Conservation (phyloP, 2,888 invertebrate species). For the Elegia similella region DNA sequence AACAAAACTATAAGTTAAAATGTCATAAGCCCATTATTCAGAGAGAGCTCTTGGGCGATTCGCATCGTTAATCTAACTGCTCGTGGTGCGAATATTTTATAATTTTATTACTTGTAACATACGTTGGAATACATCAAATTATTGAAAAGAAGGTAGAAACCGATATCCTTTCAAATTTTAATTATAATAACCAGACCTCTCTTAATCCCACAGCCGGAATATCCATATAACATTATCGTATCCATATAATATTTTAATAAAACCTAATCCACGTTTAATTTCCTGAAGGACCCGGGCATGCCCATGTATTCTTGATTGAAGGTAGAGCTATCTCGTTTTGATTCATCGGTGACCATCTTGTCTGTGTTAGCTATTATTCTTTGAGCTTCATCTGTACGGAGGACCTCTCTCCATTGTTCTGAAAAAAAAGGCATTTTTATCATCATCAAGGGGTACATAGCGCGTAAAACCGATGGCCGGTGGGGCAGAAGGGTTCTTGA, state of each 20-base stretch:
- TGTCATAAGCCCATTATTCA: too few relatives aligned
- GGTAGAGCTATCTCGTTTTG: constrained; percentile 48
- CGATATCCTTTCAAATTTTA: not conserved
- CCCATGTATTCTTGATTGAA: constrained; percentile 70
- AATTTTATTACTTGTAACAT: too few relatives aligned
- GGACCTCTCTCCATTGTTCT: constrained; percentile 59
- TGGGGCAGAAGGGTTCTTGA: too few relatives aligned
- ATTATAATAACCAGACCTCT: not conserved
- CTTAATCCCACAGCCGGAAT: not conserved
- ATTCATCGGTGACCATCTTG: constrained; percentile 56
- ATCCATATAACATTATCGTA: not conserved
- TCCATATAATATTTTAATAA: not conserved
- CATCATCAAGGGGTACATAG: too few relatives aligned
- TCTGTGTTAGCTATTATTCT: constrained; percentile 46
- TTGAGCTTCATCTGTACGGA: constrained; percentile 49
- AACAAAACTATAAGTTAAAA: too few relatives aligned
- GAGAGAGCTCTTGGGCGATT: too few relatives aligned
- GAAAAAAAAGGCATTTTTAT: too few relatives aligned
- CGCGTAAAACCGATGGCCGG: too few relatives aligned
- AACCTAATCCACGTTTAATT: constrained; percentile 56
- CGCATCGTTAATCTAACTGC: too few relatives aligned
- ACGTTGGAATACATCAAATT: too few relatives aligned
- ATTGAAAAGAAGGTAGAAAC: too few relatives aligned
- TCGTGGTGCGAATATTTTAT: too few relatives aligned
- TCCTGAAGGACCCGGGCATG: constrained; percentile 71